Evolutionary conservation across 2,113 vertebrate species (phyloP).

Genomic region (Panthera leo): DNA sequence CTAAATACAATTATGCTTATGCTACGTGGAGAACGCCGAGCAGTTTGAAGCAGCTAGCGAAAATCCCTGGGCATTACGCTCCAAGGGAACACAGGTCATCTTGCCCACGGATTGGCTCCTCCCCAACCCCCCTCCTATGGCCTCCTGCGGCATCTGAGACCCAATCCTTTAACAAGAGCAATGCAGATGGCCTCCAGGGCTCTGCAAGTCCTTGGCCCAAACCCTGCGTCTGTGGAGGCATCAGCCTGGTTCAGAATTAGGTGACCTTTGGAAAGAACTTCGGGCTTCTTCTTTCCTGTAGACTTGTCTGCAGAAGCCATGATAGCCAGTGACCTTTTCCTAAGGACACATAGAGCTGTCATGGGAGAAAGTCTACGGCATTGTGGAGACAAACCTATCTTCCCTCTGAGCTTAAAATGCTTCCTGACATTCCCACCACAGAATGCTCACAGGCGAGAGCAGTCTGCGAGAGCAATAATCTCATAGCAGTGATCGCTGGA

Average conservation of each 20-base stretch:
- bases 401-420: constrained; percentile 32
- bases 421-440: neutral
- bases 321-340: constrained; percentile 71
- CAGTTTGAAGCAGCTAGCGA: neutral
- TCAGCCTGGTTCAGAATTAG: neutral
- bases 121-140: neutral
- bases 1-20: neutral
- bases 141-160: neutral
- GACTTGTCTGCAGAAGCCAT: constrained; percentile 28
- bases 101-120: neutral
- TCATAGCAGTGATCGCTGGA: neutral
- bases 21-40: neutral
- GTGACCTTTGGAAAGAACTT: constrained; percentile 68
- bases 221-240: neutral
- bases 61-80: neutral
- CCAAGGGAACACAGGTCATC: neutral
- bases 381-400: neutral
- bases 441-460: neutral
- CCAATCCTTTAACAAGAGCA: neutral
- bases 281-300: constrained; percentile 31
- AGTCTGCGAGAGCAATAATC: neutral
- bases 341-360: constrained; percentile 46
- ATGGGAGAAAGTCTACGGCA: neutral
- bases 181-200: neutral
- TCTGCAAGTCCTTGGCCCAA: neutral